These are phyloP conservation scores for Chamaea fasciata DNA, from an alignment of 2,113 vertebrate genomes.

Conservation along the genomic window DNA sequence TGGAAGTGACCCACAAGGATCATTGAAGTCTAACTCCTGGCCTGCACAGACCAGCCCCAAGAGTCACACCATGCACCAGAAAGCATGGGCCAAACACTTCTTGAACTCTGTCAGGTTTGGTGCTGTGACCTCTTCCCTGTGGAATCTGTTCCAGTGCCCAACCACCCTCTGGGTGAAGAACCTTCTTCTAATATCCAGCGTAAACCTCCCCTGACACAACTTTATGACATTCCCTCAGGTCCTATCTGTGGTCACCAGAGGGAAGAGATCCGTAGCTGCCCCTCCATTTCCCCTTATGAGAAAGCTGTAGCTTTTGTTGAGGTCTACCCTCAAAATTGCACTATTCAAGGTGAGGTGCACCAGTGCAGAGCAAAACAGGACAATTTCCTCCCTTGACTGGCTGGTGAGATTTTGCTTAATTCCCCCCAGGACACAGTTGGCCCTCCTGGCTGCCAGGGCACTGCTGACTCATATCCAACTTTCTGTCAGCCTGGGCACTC, in stretches of 20 bases:
- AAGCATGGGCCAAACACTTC: too few species aligned
- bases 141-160: neutral
- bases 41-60: neutral
- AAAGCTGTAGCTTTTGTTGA: neutral
- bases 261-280: neutral
- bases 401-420: neutral
- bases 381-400: neutral
- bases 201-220: neutral
- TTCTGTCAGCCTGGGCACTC: neutral
- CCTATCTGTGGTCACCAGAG: neutral
- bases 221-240: neutral
- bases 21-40: too few species aligned
- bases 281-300: neutral
- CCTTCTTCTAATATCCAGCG: neutral
- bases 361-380: neutral
- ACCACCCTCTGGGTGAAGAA: accelerated
- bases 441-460: neutral
- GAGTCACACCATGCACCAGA: neutral
- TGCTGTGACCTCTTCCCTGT: too few species aligned
- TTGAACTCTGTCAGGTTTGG: neutral
- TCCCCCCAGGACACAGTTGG: neutral
- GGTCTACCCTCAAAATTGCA: neutral
- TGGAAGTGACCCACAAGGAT: neutral
- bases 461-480: neutral
- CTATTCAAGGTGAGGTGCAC: neutral